Base-by-base conservation (phyloP, 2,797 vertebrate genomes). In the Siniperca obscura region DNA sequence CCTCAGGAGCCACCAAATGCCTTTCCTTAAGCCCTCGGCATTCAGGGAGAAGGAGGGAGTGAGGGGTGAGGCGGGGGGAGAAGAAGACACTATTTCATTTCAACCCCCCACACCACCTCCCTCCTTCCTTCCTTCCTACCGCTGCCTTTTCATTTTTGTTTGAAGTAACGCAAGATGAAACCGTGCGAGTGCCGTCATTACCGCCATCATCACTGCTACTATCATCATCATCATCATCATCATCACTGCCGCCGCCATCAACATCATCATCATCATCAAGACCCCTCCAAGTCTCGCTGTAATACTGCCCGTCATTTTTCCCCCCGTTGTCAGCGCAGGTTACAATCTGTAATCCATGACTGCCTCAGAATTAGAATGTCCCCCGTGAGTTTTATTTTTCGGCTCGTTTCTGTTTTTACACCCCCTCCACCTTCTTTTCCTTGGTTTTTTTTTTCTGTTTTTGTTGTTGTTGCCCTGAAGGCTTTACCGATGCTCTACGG, bases 341-440 rank as follows among this genome's bases (percentile, higher is more conserved):
- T 98, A 97, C 96, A 96, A 96, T 98, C 97, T 95, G 97, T 98
- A 98, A 98, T 98, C 97, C 97, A 97, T 97, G 97, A 97, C 96
- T 97, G 97, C 97, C 95, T 97, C 94, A 96, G 97, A 98, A 98
- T 98, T 97, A 97, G 96, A 98, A 97, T 96, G 97, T 97, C 97
- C 96, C 96, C 95, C 93, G 94, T 96, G 96, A 97, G 96, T 96
- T 96, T 96, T 64, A 88, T 92, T 92, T 92, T 89, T 86, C 86
- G 76, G 71, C 72, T 93, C 88, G 85, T 91, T 96, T 97, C 88
- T 90, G 82, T 96, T 96, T 82, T 53, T 48, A 36, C 65, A 3
- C 70, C 79, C 72, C 83, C 84, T 64, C 72, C 80, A 55, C 81
- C 82, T 70, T 95, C 95, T 61, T 30, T 40, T 95, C 95, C 65